These are phyloP conservation scores for Pseudococcus longispinus DNA, from an alignment of 2,888 invertebrate genomes.

Conservation along the genomic window DNA sequence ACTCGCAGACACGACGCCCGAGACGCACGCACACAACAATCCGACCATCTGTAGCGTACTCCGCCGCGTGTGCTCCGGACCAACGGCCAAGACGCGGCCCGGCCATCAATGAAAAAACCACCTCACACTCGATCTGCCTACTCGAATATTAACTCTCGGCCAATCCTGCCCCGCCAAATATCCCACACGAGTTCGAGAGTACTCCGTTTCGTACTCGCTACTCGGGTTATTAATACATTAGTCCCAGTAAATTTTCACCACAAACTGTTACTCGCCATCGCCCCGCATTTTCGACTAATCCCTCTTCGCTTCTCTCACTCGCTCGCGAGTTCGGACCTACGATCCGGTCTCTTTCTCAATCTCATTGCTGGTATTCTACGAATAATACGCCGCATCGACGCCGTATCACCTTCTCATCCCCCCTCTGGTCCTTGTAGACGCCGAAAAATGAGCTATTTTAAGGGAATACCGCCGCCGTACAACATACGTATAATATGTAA, in stretches of 20 bases:
- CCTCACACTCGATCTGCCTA: background rate
- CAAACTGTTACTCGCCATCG: background rate
- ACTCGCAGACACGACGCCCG: too few species aligned
- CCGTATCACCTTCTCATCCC: background rate
- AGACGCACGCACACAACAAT: background rate
- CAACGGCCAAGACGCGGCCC: background rate
- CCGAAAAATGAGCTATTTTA: conserved; percentile 53
- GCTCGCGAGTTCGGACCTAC: background rate
- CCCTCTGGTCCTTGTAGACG: background rate
- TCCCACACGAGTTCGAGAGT: background rate
- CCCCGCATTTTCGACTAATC: background rate
- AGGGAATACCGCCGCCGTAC: conserved; percentile 42
- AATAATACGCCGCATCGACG: background rate
- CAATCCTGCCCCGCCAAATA: background rate
- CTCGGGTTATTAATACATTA: conserved; percentile 36
- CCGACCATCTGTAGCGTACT: background rate
- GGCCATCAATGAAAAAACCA: background rate
- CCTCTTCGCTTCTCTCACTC: background rate
- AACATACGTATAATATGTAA: background rate
- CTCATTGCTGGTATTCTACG: background rate
- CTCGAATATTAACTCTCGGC: background rate
- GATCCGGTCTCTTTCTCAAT: background rate
- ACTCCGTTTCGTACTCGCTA: background rate
- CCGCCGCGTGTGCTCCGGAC: background rate
- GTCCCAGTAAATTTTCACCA: background rate